These are phyloP conservation scores for Drosophila flavopinicola DNA, from an alignment of 2,888 invertebrate genomes.

Conservation along the genomic window DNA sequence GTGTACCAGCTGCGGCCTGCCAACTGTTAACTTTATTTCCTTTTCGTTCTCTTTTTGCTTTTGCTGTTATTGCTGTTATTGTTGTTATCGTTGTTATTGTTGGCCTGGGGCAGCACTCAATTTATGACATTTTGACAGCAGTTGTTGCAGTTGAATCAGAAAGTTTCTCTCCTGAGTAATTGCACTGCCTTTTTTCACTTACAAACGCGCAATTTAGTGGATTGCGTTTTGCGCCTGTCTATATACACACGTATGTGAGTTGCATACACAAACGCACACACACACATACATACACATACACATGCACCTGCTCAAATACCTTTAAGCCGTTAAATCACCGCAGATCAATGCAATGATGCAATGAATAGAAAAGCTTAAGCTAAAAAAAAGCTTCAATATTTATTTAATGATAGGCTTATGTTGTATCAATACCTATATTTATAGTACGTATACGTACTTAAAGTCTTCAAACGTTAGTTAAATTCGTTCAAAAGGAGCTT, in stretches of 20 bases:
- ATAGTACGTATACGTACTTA: too few species aligned
- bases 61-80: too few species aligned
- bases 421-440: neutral
- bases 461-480: too few species aligned
- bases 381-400: neutral
- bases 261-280: slow-evolving; percentile 10
- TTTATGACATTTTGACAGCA: slow-evolving; percentile 80
- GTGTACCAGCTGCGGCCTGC: slow-evolving; percentile 30
- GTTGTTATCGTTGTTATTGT: too few species aligned
- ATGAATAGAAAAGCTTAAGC: neutral
- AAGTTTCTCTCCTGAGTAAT: slow-evolving; percentile 77
- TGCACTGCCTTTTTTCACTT: slow-evolving; percentile 78
- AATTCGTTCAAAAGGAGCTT: too few species aligned
- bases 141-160: slow-evolving; percentile 79
- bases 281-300: slow-evolving; percentile 5
- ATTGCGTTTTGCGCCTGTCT: slow-evolving; percentile 58
- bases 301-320: neutral
- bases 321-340: slow-evolving; percentile 34
- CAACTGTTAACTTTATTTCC: slow-evolving; percentile 16
- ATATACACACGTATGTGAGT: slow-evolving; percentile 26
- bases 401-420: neutral
- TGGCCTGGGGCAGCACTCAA: slow-evolving; percentile 61
- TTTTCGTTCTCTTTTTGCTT: slow-evolving; percentile 35
- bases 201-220: slow-evolving; percentile 74
- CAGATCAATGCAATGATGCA: neutral